A percentile compares a stretch with the other conserved stretches of the same genome.
Conservation (phyloP, 2,888 invertebrate species). For the Ochlodes sylvanus region DNA sequence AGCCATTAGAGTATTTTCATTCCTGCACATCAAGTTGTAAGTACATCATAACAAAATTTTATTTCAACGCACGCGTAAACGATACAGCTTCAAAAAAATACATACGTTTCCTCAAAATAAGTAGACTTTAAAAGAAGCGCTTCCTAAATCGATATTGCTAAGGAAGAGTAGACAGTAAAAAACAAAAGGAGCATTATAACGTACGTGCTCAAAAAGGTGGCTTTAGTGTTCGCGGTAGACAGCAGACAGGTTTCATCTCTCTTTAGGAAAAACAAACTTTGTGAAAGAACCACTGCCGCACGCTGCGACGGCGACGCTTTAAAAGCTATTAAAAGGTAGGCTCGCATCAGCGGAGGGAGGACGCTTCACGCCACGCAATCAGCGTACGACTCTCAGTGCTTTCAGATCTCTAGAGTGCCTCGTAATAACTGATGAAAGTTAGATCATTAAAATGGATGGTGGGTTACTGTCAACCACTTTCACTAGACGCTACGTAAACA, state of each 20-base stretch:
- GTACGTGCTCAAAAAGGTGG: constrained; percentile 31
- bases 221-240: constrained; percentile 31
- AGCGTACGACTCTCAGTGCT: constrained; percentile 8
- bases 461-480: constrained; percentile 51
- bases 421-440: constrained; percentile 49
- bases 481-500: constrained; percentile 47
- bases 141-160: constrained; percentile 26
- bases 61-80: background rate
- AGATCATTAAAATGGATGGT: constrained; percentile 52
- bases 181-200: constrained; percentile 32
- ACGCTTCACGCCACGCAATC: constrained; percentile 11
- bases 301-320: too few species aligned
- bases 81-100: background rate
- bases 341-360: constrained; percentile 16
- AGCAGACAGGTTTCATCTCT: constrained; percentile 14
- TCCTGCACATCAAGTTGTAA: background rate
- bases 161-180: constrained; percentile 23
- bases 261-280: constrained; percentile 27
- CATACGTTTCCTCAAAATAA: background rate
- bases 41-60: background rate
- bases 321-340: constrained; percentile 21
- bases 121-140: background rate
- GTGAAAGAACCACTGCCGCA: constrained; percentile 16
- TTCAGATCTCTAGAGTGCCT: constrained; percentile 35
- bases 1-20: background rate